These are phyloP conservation scores for Eilema caniola DNA, from an alignment of 2,888 invertebrate species.

Conservation along the genomic window DNA sequence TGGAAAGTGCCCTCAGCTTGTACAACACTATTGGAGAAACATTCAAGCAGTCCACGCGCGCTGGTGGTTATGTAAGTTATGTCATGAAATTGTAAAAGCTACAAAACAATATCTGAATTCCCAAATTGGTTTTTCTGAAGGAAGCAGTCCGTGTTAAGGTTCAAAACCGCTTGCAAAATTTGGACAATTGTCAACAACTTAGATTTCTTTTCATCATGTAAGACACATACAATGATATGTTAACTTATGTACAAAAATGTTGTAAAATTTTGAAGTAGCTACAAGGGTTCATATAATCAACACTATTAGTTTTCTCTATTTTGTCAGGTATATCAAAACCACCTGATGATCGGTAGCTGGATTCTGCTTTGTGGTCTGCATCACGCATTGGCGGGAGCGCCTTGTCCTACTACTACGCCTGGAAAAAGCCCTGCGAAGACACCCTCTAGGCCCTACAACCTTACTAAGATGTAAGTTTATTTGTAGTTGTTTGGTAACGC, in stretches of 20 bases:
- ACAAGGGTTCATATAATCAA: not conserved
- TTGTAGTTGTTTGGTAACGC: too few relatives aligned
- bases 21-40: slow-evolving; percentile 93
- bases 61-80: slow-evolving; percentile 93
- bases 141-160: not conserved
- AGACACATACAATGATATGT: too few relatives aligned
- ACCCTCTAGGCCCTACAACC: slow-evolving; percentile 77
- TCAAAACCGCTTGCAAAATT: not conserved
- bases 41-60: slow-evolving; percentile 94
- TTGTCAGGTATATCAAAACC: slow-evolving; percentile 93
- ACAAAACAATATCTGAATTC: too few relatives aligned
- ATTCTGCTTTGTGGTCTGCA: slow-evolving; percentile 95
- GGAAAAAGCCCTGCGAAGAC: slow-evolving; percentile 81
- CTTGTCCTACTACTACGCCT: slow-evolving; percentile 71
- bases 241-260: not conserved
- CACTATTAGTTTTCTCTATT: not conserved
- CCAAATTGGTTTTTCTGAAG: not conserved
- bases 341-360: slow-evolving; percentile 96
- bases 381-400: slow-evolving; percentile 91
- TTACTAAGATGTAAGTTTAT: slow-evolving; percentile 78
- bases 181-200: not conserved
- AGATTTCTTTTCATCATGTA: too few relatives aligned
- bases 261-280: not conserved
- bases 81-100: not conserved
- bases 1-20: slow-evolving; percentile 95